Conservation (phyloP, 2,888 invertebrate species). For the Graphium colonna region DNA sequence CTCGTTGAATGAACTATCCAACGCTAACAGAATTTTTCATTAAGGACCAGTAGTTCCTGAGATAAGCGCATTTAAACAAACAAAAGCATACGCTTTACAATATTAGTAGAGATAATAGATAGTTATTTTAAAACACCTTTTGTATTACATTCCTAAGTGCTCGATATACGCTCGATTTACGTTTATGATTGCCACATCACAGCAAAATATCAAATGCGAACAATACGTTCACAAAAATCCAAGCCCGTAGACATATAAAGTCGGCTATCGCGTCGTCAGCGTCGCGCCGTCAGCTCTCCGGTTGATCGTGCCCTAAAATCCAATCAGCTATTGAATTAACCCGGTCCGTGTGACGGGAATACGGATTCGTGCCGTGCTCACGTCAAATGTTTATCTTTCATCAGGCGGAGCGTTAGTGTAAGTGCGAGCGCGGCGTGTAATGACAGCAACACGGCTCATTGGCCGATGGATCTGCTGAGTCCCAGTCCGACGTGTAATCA, state of each 20-base stretch:
- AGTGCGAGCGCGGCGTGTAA: conserved; percentile 63
- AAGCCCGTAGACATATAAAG: conserved; percentile 2
- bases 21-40: too few species aligned
- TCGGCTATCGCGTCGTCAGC: conserved; percentile 10
- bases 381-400: conserved; percentile 79
- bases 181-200: too few species aligned
- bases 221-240: not conserved
- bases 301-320: conserved; percentile 74
- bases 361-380: conserved; percentile 72
- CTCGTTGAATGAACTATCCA: too few species aligned
- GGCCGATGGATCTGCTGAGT: conserved; percentile 52
- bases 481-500: conserved; percentile 35
- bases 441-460: conserved; percentile 43
- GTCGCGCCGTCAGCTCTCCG: conserved; percentile 48
- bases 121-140: too few species aligned
- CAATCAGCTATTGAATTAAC: conserved; percentile 80
- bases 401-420: conserved; percentile 70
- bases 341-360: conserved; percentile 76
- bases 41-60: too few species aligned
- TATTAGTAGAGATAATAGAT: too few species aligned
- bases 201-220: too few species aligned
- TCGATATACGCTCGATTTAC: too few species aligned
- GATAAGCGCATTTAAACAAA: too few species aligned
- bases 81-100: too few species aligned
- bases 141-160: too few species aligned